Conservation (phyloP, 2,113 vertebrate genomes). For the Orthonyx spaldingii region DNA sequence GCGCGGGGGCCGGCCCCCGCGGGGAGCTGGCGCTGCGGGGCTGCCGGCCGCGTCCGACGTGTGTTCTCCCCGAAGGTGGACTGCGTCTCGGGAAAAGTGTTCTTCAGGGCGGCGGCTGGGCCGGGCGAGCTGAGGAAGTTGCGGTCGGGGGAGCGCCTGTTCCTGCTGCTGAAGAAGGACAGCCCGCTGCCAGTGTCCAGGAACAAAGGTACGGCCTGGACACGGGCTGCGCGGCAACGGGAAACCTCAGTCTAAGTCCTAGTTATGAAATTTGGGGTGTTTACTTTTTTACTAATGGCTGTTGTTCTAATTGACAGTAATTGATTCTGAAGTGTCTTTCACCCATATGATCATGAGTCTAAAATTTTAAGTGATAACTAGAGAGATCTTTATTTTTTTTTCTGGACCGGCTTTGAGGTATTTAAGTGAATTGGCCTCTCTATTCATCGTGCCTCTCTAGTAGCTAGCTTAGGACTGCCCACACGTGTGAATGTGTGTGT, state of each 20-base stretch:
- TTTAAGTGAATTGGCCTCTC: background rate
- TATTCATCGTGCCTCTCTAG: background rate
- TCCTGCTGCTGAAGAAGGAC: slow-evolving; percentile 78
- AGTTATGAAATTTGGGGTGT: accelerated
- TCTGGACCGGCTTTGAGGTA: background rate
- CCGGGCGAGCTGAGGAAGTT: slow-evolving; percentile 69
- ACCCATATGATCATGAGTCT: background rate
- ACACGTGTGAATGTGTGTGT: accelerated
- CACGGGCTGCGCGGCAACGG: accelerated
- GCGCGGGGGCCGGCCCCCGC: no score
- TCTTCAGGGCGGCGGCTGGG: slow-evolving; percentile 77
- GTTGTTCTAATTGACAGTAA: background rate
- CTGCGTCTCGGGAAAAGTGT: slow-evolving; percentile 83
- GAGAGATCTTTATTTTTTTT: background rate
- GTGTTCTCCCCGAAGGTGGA: slow-evolving; percentile 74
- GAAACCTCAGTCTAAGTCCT: background rate
- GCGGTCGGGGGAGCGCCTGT: slow-evolving; percentile 86
- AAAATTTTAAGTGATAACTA: background rate
- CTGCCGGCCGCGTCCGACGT: background rate
- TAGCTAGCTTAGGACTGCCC: background rate
- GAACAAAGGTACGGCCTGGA: slow-evolving; percentile 56
- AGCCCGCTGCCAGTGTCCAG: slow-evolving; percentile 52
- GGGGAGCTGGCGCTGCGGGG: background rate
- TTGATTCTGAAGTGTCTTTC: background rate
- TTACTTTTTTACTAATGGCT: background rate